phyloP scores from a whole-genome alignment of 1,140 invertebrate species.

The Heliconius hermathena region DNA sequence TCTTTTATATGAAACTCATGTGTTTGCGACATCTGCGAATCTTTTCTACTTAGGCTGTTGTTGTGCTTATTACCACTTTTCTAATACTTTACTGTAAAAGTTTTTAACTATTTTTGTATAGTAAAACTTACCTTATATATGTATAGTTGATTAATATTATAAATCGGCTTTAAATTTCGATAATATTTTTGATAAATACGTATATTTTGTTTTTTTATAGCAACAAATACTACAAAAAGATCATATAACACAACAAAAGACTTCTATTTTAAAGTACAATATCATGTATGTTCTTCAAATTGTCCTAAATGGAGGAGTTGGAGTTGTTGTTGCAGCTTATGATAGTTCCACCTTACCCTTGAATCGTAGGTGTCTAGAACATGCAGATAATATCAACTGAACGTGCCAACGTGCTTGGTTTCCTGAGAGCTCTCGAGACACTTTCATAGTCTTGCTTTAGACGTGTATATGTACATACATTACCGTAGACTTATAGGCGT shows the following conservation, averaged over 20 bases:
- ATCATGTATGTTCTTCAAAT: not conserved
- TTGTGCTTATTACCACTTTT: not conserved
- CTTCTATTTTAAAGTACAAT: not conserved
- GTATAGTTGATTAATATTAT: not conserved
- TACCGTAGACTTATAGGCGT: not conserved
- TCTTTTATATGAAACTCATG: not conserved
- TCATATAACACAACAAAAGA: too few relatives aligned
- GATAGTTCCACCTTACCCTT: slow-evolving; percentile 32
- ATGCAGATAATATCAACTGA: slow-evolving; percentile 45
- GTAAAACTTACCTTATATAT: too few relatives aligned
- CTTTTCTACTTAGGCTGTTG: not conserved
- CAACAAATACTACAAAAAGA: too few relatives aligned
- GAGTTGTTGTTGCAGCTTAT: slow-evolving; percentile 1
- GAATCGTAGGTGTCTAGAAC: slow-evolving; percentile 35
- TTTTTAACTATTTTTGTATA: too few relatives aligned
- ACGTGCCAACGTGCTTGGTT: slow-evolving; percentile 46
- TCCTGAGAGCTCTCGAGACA: slow-evolving; percentile 47
- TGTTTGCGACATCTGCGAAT: not conserved
- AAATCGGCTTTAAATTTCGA: not conserved
- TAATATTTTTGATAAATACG: not conserved
- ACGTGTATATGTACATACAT: not conserved
- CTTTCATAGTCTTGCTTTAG: slow-evolving; percentile 42
- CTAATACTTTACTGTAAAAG: too few relatives aligned
- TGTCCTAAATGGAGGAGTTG: not conserved
- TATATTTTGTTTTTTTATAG: too few relatives aligned